Evolutionary conservation across 2,888 invertebrate genomes (phyloP).

Genomic region (Melipona beecheii): DNA sequence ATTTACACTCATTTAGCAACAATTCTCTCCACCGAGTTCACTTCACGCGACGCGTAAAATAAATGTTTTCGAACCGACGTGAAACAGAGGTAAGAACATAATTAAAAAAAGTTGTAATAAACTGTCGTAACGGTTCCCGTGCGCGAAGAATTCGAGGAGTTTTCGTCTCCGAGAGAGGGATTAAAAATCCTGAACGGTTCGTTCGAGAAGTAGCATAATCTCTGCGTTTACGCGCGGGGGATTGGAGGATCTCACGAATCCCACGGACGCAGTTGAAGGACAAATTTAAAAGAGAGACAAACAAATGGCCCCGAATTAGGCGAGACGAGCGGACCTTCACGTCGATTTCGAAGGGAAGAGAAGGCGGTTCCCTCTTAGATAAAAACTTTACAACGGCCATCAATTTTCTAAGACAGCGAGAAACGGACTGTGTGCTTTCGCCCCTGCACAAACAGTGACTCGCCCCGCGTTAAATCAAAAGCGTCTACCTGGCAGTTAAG

Average conservation of each 20-base stretch:
- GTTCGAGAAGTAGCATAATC: neutral
- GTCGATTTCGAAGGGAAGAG: slow-evolving; percentile 19
- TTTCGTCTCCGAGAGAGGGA: neutral
- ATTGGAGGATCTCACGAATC: neutral
- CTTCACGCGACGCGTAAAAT: too few relatives aligned
- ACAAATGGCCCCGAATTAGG: slow-evolving; percentile 26
- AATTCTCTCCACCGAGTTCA: too few relatives aligned
- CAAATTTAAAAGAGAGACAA: neutral
- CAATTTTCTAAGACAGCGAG: slow-evolving; percentile 57
- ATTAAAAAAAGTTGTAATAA: neutral
- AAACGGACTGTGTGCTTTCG: slow-evolving; percentile 43
- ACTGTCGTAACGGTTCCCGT: neutral
- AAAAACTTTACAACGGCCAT: slow-evolving; percentile 58
- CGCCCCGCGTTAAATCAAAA: slow-evolving; percentile 34
- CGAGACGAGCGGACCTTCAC: slow-evolving; percentile 21
- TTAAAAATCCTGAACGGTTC: neutral
- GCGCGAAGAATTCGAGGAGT: too few relatives aligned
- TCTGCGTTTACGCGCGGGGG: neutral
- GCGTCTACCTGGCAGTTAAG: slow-evolving; percentile 6
- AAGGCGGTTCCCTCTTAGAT: slow-evolving; percentile 51
- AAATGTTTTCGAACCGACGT: too few relatives aligned
- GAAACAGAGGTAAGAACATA: too few relatives aligned
- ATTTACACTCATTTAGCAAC: too few relatives aligned
- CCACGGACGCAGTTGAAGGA: neutral
- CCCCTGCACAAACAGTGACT: slow-evolving; percentile 35